Evolutionary conservation across 2,888 invertebrate species (phyloP).

Genomic region (Trachelus stipa): DNA sequence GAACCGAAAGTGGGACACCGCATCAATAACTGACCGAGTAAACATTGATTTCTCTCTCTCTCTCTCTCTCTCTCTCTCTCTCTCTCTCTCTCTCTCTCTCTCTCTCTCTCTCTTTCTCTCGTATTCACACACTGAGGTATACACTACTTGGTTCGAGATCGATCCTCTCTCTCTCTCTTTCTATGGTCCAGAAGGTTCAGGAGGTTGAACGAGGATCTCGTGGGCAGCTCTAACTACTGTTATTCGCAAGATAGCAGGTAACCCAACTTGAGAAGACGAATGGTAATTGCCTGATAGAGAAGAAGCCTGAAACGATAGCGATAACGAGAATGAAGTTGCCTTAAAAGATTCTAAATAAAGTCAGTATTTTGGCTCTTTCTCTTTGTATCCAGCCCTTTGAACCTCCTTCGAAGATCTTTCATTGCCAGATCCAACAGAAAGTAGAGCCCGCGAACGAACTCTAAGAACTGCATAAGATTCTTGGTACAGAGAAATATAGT

Average conservation of each 20-base stretch:
- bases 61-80: too few species aligned
- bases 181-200: background rate
- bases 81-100: background rate
- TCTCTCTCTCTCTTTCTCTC: too few species aligned
- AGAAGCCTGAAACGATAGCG: background rate
- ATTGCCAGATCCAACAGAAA: background rate
- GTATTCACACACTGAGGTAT: background rate
- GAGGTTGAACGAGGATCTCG: background rate
- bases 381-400: background rate
- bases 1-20: slow-evolving; percentile 11
- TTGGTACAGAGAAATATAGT: background rate
- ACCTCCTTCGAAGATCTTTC: background rate
- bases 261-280: slow-evolving; percentile 1
- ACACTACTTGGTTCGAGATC: background rate
- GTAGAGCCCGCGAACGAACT: background rate
- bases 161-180: background rate
- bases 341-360: background rate
- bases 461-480: background rate
- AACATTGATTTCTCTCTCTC: background rate
- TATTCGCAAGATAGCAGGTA: background rate
- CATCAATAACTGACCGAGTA: slow-evolving; percentile 7
- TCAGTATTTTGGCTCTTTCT: background rate
- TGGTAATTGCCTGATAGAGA: slow-evolving; percentile 1
- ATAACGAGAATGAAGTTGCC: background rate
- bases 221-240: background rate